phyloP scores from a whole-genome alignment of 2,113 vertebrate species.

The Megaceryle maxima region DNA sequence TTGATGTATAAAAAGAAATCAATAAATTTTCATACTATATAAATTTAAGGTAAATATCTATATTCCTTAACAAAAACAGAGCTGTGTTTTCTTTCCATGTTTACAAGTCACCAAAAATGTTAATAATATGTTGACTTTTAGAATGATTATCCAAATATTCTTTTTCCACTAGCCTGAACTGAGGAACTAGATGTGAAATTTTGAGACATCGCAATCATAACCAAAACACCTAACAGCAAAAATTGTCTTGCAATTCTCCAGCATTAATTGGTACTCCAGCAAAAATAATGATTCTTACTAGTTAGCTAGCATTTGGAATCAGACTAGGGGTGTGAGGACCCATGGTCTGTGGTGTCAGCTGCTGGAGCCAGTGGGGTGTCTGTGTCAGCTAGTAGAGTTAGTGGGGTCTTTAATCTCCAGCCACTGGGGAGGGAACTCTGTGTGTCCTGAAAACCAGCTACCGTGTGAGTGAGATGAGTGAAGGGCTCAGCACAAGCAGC shows the following conservation, averaged over 20 bases:
- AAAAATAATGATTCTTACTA: not conserved
- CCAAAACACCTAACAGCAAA: not conserved
- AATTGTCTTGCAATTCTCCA: not conserved
- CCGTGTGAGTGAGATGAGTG: not conserved
- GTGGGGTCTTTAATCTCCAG: too few relatives aligned
- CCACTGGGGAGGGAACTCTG: accelerated
- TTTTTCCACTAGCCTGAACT: not conserved
- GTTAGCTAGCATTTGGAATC: not conserved
- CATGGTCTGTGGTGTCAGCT: not conserved
- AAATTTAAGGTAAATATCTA: not conserved
- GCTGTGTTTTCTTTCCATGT: not conserved
- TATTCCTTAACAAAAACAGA: not conserved
- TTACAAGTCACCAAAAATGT: not conserved
- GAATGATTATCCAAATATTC: not conserved
- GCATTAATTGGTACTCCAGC: not conserved
- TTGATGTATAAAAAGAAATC: not conserved
- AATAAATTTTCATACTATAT: not conserved
- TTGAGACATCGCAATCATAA: not conserved
- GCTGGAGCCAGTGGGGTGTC: not conserved
- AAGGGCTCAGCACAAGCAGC: not conserved
- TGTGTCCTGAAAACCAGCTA: too few relatives aligned
- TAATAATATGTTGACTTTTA: not conserved
- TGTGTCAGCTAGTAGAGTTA: accelerated
- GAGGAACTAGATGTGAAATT: not conserved
- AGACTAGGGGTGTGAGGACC: accelerated